Base-by-base conservation (phyloP, 2,797 vertebrate genomes). In the Acanthopagrus latus region DNA sequence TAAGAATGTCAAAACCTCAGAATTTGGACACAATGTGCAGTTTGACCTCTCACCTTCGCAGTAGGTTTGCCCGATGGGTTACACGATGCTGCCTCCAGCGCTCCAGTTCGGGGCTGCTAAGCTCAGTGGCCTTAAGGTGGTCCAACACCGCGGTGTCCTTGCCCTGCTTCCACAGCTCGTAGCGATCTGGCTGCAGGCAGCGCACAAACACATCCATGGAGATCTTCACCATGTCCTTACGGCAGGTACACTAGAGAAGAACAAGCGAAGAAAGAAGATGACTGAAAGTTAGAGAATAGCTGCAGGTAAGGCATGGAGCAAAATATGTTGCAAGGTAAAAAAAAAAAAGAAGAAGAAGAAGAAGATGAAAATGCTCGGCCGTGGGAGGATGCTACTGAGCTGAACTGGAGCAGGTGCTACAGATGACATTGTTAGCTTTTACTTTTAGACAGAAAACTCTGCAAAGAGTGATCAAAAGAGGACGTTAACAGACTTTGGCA, bases 171-270 rank as follows among this genome's bases (percentile, higher is more conserved):
- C 98, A 99, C 21, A 95, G 80, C 2, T 97, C 97, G 0, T 99
- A 99, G 52, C 98, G 97, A 4, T 97, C 96, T 0, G 98, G 98
- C 83, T 99, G 98, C 84, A 99, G 95, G 88, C 97, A 93, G 75
- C 97, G 94, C 62, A 99, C 98, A 76, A 99, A 99, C 69, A 98
- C 97, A 0, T 99, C 98, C 98, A 99, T 99, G 74, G 97, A 99
- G 92, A 99, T 99, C 96, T 99, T 99, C 89, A 99, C 98, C 96
- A 97, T 99, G 94, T 99, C 98, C 84, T 98, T 99, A 43, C 97
- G 97, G 85, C 98, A 99, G 0, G 98, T 94, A 76, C 95, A 96
- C 95, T 96, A 58, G 7, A 73, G 57, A 21, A 3, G 64, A 21
- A 59, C 17, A 62, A 7, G 23, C 10, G 73, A 27, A 29, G 14